Conservation (phyloP, 1,140 invertebrate species). For the Zaprionus vittiger region DNA sequence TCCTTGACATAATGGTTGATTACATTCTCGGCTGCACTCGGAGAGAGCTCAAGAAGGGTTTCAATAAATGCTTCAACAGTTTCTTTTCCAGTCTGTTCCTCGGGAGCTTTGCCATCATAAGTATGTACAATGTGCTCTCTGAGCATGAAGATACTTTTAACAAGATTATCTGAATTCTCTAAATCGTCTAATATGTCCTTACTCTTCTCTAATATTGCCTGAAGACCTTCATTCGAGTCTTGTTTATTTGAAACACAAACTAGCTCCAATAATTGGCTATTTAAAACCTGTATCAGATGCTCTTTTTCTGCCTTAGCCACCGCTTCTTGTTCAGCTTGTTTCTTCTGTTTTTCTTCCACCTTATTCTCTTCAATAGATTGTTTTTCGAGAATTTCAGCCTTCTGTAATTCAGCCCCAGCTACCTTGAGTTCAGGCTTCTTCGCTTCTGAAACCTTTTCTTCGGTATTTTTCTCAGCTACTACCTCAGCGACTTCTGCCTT, state of each 20-base stretch:
- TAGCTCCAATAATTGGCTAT: background rate
- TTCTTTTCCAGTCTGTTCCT: conserved; percentile 33
- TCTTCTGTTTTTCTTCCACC: conserved; percentile 17
- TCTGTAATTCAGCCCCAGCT: background rate
- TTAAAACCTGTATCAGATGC: background rate
- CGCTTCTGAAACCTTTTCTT: conserved; percentile 30
- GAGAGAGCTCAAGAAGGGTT: conserved; percentile 45
- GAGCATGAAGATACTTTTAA: conserved; percentile 68
- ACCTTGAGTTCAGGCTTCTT: conserved; percentile 22
- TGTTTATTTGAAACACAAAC: background rate
- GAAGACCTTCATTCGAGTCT: background rate
- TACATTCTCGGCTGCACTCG: conserved; percentile 45
- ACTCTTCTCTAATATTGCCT: background rate
- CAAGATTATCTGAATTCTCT: conserved; percentile 30
- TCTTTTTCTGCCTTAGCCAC: conserved; percentile 22
- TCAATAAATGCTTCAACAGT: conserved; percentile 65
- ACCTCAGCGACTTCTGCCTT: conserved; percentile 21
- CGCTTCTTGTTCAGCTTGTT: conserved; percentile 12
- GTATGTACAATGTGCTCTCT: conserved; percentile 77
- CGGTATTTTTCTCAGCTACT: conserved; percentile 15
- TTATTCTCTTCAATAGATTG: conserved; percentile 17
- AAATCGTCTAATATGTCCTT: conserved; percentile 58
- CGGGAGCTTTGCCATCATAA: conserved; percentile 55
- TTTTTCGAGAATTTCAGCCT: conserved; percentile 5
- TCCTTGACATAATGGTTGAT: conserved; percentile 48